A percentile compares a stretch with the other conserved stretches of the same genome.
Conservation (phyloP, 2,797 vertebrate genomes). For the Enteromius paludinosus region DNA sequence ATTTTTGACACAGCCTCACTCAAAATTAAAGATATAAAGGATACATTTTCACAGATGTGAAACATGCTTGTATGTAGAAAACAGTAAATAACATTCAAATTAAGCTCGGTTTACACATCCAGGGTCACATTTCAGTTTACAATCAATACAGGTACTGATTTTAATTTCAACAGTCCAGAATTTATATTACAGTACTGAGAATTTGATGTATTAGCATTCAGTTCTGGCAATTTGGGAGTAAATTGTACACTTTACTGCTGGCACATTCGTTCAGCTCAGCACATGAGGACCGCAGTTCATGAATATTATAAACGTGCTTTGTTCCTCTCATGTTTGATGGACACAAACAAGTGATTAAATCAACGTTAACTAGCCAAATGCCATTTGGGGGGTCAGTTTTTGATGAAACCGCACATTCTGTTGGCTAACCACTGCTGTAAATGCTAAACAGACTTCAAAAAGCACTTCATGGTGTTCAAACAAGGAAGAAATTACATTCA, state of each 20-base stretch:
- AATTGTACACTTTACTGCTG: background rate
- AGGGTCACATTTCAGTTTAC: background rate
- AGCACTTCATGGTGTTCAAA: background rate
- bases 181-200: background rate
- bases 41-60: background rate
- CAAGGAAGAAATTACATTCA: background rate
- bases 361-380: background rate
- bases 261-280: background rate
- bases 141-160: background rate
- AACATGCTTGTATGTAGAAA: background rate
- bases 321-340: constrained; percentile 4
- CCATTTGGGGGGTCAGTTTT: constrained; percentile 24
- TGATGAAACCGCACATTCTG: constrained; percentile 33
- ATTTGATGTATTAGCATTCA: background rate
- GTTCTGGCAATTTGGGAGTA: background rate
- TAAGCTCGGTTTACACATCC: background rate
- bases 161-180: background rate
- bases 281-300: background rate
- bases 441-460: constrained; percentile 31
- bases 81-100: background rate
- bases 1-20: background rate
- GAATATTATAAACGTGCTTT: constrained; percentile 14
- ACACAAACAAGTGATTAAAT: constrained; percentile 26
- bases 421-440: background rate
- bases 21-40: background rate